These are phyloP conservation scores for Sinocyclocheilus rhinocerous DNA, from an alignment of 2,113 vertebrate species.

Conservation along the genomic window DNA sequence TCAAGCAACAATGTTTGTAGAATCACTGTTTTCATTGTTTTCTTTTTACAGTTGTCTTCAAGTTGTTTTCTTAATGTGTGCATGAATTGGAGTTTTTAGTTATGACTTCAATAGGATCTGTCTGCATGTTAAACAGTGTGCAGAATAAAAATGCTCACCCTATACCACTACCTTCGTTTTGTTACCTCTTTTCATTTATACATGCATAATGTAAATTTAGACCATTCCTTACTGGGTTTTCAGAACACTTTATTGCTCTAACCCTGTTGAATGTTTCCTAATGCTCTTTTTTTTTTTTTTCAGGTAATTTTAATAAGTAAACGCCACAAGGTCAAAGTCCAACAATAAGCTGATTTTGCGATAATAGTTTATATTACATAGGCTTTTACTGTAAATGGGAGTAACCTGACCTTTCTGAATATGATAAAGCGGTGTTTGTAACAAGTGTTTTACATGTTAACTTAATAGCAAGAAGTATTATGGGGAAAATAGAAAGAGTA, in stretches of 20 bases:
- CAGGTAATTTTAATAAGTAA: conserved; percentile 21
- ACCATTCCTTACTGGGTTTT: not conserved
- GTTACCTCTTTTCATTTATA: not conserved
- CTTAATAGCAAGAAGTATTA: not conserved
- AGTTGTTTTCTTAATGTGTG: conserved; percentile 66
- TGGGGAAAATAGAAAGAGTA: not conserved
- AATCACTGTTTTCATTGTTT: conserved; percentile 63
- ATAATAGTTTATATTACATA: too few species aligned
- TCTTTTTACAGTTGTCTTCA: conserved; percentile 61
- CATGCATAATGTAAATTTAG: not conserved
- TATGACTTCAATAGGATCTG: conserved; percentile 67
- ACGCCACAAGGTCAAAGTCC: conserved; percentile 1
- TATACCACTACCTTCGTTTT: conserved; percentile 26
- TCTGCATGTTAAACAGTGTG: conserved; percentile 75
- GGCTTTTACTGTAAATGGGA: too few species aligned
- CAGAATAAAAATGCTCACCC: conserved; percentile 77
- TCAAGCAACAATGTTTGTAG: conserved; percentile 64
- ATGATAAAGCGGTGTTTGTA: not conserved
- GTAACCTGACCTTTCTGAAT: too few species aligned
- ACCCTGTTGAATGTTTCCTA: not conserved
- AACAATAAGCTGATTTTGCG: conserved; percentile 3
- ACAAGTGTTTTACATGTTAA: not conserved
- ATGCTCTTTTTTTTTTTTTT: not conserved
- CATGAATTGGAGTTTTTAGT: conserved; percentile 69
- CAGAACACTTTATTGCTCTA: not conserved